Base-by-base conservation (phyloP, 2,888 invertebrate genomes). In the Polydrusus tereticollis region DNA sequence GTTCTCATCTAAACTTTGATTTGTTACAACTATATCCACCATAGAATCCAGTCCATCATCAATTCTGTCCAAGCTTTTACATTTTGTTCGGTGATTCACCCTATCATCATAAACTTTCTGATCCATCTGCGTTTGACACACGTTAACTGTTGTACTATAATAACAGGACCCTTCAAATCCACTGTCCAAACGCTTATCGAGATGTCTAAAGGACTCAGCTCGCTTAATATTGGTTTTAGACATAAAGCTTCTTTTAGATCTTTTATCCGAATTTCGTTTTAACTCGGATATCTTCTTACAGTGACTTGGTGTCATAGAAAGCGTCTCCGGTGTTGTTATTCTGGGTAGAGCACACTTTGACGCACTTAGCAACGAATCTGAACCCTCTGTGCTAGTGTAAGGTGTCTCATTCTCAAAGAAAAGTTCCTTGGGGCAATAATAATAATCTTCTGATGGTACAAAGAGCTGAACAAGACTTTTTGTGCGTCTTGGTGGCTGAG, bases 51-150 rank as follows among this genome's bases (percentile, higher is more conserved):
- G 83, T 16, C 93, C 90, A 63, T 84, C 90, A 80, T 94, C 93
- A 45, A 94, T 91, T 69, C 94, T 88, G 77, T 95, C 94, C 57
- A 94, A 84, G 76, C 94, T 94, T 84, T 94, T 94, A 0, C 93
- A 83, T 76, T 84, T 85, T 1, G 77, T 72, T 63, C 78, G 78
- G 3, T 78, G 73, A 5, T 65, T 52, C 0, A 77, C 57, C 1
- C 74, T 57, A 4, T 77, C 75, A 7, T 77, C 71, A 8, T 69
- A 62, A 21, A 73, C 75, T 47, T 73, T 76, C 43, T 69, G 69
- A 21, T 72, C 72, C 36, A 68, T 55, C 62, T 72, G 75, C 43
- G 20, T 50, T 29, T 77, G 76, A 33, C 73, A 65, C 8, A 71
- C 68, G 21, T 77, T 75, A 14, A 79, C 66, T 43, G 77, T 74